These are phyloP conservation scores for Pachypeltis micranthus DNA, from an alignment of 1,140 invertebrate species.

Conservation along the genomic window DNA sequence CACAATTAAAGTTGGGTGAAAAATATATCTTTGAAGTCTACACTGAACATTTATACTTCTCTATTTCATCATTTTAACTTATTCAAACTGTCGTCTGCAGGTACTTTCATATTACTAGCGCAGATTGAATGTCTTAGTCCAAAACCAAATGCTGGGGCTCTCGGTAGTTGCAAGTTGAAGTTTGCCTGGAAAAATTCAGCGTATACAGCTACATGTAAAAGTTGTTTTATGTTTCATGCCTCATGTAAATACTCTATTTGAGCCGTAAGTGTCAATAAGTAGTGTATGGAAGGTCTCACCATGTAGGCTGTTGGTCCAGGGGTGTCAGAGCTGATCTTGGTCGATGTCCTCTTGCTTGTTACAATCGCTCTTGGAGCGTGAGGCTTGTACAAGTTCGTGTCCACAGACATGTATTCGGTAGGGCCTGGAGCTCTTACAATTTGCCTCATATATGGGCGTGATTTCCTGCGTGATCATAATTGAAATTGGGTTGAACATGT, in stretches of 20 bases:
- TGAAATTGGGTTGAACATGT: too few relatives aligned
- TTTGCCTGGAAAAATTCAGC: not conserved
- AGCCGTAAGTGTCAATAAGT: too few relatives aligned
- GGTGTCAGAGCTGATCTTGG: not conserved
- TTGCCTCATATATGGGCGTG: not conserved
- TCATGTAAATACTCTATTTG: too few relatives aligned
- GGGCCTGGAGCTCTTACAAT: not conserved
- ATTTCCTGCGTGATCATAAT: too few relatives aligned
- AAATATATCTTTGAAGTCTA: too few relatives aligned
- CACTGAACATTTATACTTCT: too few relatives aligned
- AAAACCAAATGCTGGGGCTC: slow-evolving; percentile 18
- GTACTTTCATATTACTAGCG: slow-evolving; percentile 7
- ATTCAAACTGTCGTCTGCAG: not conserved
- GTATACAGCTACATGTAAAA: too few relatives aligned
- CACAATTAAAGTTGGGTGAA: too few relatives aligned
- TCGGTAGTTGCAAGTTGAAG: not conserved
- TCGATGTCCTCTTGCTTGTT: not conserved
- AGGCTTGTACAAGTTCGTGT: not conserved
- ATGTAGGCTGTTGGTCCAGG: slow-evolving; percentile 7
- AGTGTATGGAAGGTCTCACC: too few relatives aligned
- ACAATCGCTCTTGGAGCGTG: not conserved
- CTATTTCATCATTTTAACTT: too few relatives aligned
- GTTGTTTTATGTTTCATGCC: too few relatives aligned
- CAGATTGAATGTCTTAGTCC: slow-evolving; percentile 19
- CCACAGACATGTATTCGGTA: not conserved